Percentiles rank a stretch among this genome's conserved stretches.
These are phyloP conservation scores for Bergia puertoricense DNA, from an alignment of 92 coral and sea anemone genomes.

Conservation along the genomic window DNA sequence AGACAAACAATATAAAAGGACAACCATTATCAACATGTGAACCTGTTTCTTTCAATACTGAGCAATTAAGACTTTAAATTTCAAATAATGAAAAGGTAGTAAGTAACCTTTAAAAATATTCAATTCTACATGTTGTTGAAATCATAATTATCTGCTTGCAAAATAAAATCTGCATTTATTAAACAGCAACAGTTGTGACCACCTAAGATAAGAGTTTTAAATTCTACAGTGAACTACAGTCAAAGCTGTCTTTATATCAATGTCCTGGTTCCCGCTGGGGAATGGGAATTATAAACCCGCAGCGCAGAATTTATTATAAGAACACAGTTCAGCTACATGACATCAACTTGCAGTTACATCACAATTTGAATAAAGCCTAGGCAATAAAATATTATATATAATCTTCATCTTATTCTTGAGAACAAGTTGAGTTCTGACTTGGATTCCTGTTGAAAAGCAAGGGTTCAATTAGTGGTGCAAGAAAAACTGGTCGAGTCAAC, in stretches of 20 bases:
- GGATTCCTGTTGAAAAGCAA: constrained; percentile 76
- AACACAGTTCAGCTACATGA: not conserved
- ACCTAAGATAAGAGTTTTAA: too few relatives aligned
- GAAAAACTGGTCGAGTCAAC: not conserved
- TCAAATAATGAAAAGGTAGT: not conserved
- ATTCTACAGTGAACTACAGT: too few relatives aligned
- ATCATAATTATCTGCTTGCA: not conserved
- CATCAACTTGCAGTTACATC: not conserved
- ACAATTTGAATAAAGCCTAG: constrained; percentile 7
- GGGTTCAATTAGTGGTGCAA: not conserved
- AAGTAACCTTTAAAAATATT: not conserved
- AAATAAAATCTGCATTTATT: not conserved
- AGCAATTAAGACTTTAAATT: not conserved
- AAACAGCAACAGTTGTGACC: too few relatives aligned
- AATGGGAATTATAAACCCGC: too few relatives aligned
- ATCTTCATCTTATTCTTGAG: constrained; percentile 89
- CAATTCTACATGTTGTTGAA: too few relatives aligned
- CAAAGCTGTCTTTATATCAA: too few relatives aligned
- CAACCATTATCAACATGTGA: not conserved
- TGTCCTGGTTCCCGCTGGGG: too few relatives aligned
- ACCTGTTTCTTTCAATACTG: not conserved
- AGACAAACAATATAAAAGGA: not conserved
- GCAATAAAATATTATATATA: constrained; percentile 12
- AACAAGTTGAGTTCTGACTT: constrained; percentile 96
- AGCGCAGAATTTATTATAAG: too few relatives aligned